Percentiles rank a stretch among this genome's conserved stretches.
These are phyloP conservation scores for Poecile montanus DNA, from an alignment of 2,797 vertebrate genomes.

Conservation along the genomic window DNA sequence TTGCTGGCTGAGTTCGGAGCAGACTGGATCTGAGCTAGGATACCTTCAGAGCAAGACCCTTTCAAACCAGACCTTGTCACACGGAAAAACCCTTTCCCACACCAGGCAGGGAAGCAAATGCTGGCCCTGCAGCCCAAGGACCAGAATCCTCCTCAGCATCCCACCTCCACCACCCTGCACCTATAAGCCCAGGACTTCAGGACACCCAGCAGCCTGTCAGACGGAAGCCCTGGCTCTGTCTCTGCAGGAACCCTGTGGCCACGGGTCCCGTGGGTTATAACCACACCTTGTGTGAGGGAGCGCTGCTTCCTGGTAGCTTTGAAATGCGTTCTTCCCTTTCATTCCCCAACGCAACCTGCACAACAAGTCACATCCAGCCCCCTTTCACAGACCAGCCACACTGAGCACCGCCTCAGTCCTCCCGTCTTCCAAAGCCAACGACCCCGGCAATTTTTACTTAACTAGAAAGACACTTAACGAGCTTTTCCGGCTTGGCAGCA, in stretches of 20 bases:
- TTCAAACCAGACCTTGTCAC: background rate
- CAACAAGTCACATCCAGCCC: background rate
- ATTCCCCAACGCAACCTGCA: background rate
- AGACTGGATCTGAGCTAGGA: background rate
- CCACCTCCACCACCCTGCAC: background rate
- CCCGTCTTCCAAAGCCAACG: background rate
- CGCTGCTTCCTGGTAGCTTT: fast-evolving
- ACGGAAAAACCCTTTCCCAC: background rate
- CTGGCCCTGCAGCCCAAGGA: background rate
- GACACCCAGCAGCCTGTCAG: background rate
- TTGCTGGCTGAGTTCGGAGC: background rate
- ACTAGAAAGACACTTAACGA: background rate
- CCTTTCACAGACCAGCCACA: background rate
- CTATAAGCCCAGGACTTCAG: background rate
- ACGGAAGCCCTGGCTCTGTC: background rate
- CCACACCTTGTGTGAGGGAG: background rate
- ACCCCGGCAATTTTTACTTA: background rate
- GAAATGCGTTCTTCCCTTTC: background rate
- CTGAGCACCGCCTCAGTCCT: background rate
- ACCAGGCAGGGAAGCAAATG: background rate
- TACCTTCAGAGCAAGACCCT: fast-evolving
- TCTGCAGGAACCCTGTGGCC: fast-evolving
- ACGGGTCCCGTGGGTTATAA: fast-evolving
- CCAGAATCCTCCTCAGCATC: background rate
- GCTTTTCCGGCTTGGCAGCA: background rate